phyloP scores from a whole-genome alignment of 2,797 vertebrate species.

The Liasis olivaceus region DNA sequence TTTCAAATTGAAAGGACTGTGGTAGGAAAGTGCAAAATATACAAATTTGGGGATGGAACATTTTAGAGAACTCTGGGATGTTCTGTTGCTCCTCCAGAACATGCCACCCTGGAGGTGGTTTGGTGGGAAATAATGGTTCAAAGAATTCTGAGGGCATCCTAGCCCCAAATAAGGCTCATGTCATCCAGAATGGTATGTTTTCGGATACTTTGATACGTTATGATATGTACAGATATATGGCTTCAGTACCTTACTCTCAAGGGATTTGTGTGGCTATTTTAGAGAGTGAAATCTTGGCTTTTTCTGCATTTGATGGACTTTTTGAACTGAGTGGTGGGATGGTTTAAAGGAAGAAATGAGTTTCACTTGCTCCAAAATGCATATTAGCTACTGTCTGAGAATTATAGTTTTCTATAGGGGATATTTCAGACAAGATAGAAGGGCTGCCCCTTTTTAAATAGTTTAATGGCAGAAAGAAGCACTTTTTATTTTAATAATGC shows the following conservation, averaged over 20 bases:
- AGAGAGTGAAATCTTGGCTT: not conserved
- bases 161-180: no score
- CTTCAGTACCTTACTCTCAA: not conserved
- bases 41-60: no score
- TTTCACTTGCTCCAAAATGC: not conserved
- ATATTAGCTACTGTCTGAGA: not conserved
- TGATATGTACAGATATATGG: not conserved
- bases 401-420: not conserved
- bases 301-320: not conserved
- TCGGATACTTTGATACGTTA: not conserved
- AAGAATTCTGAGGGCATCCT: no score
- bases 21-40: no score
- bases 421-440: not conserved
- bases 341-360: not conserved
- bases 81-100: no score
- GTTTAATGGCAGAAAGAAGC: not conserved
- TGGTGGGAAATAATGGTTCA: no score
- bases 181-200: no score
- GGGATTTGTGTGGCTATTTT: not conserved
- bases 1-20: no score
- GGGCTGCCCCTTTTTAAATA: not conserved
- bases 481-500: not conserved
- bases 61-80: no score
- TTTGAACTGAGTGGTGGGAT: not conserved
- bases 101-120: no score